Base-by-base conservation (phyloP, 2,888 invertebrate genomes). In the Cyrtodaria siliqua region DNA sequence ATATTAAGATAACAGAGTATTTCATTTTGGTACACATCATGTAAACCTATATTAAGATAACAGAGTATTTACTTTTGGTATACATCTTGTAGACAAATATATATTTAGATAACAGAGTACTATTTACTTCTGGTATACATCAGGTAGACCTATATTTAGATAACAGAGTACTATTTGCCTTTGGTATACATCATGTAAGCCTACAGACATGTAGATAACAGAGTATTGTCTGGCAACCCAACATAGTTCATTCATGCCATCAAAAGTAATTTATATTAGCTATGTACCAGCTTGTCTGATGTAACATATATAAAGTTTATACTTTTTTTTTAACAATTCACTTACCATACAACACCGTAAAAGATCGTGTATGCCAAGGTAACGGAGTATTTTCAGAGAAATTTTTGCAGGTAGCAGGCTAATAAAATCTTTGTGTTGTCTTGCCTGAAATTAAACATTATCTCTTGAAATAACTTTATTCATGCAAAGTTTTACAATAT, bases 351-450 rank as follows among this genome's bases (percentile, higher is more conserved):
- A 76, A 53, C 89, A 87, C 47, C 53, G 78, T n/a, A 88, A 78
- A 18, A 92, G 79, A 55, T 92, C 89, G 57, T 63, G 74, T 16
- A 89, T 86, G 4, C 83, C 62, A 6, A 92, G 84, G 73, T 87
- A 85, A 14, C 75, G 67, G 27, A 92, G 72, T 29, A 91, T 90
- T 64, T 87, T 86, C 56, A 91, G 63, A 2, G 90, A 72, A 26
- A 91, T 67, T 23, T 77, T 64, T 61, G 87, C 85, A 23, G 91
- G 91, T 26, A 91, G 78, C 50, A 89, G 75, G 16, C 84, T 71
- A 14, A 92, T 82, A 70, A 92, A 91, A 75, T 92, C 92, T 69
- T 87, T 84, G 70, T 91, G 84, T 68, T 88, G 87, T 62, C 88
- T 84, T 12, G 90, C 82, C 91, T 91, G 67, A 9, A 83, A 79